Conservation (phyloP, 2,888 invertebrate species). For the Leptinotarsa haldemani region DNA sequence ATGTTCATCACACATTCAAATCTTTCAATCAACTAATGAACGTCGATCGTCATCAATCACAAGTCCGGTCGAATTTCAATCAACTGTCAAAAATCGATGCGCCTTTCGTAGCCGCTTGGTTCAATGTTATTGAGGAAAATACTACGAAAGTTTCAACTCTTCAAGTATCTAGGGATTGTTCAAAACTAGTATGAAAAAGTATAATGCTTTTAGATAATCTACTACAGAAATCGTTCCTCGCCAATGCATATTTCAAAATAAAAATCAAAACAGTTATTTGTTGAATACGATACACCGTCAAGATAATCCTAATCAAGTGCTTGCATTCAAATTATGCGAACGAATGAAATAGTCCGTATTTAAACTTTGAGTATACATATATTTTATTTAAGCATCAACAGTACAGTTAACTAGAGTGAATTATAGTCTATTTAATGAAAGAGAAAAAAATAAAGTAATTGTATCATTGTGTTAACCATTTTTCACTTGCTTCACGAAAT, state of each 20-base stretch:
- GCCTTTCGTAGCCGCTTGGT: too few relatives aligned
- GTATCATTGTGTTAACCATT: constrained; percentile 41
- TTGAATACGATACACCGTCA: constrained; percentile 14
- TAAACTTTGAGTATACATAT: constrained; percentile 13
- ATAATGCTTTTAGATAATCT: neutral
- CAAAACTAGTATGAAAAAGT: too few relatives aligned
- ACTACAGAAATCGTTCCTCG: neutral
- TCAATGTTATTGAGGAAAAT: too few relatives aligned
- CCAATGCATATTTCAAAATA: constrained; percentile 10
- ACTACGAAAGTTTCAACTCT: too few relatives aligned
- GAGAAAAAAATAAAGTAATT: constrained; percentile 41
- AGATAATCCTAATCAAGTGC: constrained; percentile 17
- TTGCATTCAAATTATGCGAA: constrained; percentile 20
- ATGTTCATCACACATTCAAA: too few relatives aligned
- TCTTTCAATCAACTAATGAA: too few relatives aligned
- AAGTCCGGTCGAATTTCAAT: too few relatives aligned
- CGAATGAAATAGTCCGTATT: constrained; percentile 14
- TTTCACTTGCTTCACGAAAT: constrained; percentile 35
- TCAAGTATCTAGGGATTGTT: too few relatives aligned
- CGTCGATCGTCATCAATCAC: too few relatives aligned
- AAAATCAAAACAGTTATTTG: constrained; percentile 7
- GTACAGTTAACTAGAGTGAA: constrained; percentile 35
- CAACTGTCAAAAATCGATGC: too few relatives aligned
- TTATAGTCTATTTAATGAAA: constrained; percentile 40
- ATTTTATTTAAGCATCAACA: constrained; percentile 10